Conservation (phyloP, 1,140 invertebrate genomes). For the Frieseomelitta varia region DNA sequence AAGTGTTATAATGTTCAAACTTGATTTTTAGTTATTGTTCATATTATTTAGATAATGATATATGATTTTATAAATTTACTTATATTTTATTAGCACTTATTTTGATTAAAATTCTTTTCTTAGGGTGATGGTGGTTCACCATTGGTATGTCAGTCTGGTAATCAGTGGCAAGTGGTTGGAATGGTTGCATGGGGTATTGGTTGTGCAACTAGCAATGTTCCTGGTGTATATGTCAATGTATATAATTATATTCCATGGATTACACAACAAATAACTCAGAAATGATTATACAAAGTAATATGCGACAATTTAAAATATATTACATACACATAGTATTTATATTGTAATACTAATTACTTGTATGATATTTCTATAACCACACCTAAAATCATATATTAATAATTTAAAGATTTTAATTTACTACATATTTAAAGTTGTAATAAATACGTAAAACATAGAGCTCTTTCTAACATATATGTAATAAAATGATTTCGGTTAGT, state of each 20-base stretch:
- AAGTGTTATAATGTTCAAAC: constrained; percentile 47
- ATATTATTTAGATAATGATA: not conserved
- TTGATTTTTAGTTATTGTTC: not conserved
- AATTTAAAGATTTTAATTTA: too few relatives aligned
- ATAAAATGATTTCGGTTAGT: too few relatives aligned
- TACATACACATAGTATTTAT: not conserved
- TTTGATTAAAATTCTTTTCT: constrained; percentile 41
- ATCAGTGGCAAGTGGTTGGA: constrained; percentile 85
- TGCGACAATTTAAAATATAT: not conserved
- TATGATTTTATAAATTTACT: not conserved
- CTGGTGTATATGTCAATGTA: constrained; percentile 88
- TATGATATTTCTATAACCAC: not conserved
- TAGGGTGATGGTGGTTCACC: constrained; percentile 91
- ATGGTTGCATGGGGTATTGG: constrained; percentile 90
- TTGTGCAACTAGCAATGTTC: constrained; percentile 85
- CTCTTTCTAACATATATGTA: too few relatives aligned
- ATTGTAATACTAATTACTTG: not conserved
- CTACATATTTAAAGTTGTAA: too few relatives aligned
- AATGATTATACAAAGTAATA: constrained; percentile 5
- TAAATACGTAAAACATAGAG: too few relatives aligned
- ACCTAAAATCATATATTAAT: too few relatives aligned
- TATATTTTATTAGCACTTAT: not conserved
- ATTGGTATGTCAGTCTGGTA: constrained; percentile 85
- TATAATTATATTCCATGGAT: constrained; percentile 86
- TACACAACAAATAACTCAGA: constrained; percentile 56